Evolutionary conservation across 1,140 invertebrate species (phyloP).

Genomic region (Semibalanus balanoides): DNA sequence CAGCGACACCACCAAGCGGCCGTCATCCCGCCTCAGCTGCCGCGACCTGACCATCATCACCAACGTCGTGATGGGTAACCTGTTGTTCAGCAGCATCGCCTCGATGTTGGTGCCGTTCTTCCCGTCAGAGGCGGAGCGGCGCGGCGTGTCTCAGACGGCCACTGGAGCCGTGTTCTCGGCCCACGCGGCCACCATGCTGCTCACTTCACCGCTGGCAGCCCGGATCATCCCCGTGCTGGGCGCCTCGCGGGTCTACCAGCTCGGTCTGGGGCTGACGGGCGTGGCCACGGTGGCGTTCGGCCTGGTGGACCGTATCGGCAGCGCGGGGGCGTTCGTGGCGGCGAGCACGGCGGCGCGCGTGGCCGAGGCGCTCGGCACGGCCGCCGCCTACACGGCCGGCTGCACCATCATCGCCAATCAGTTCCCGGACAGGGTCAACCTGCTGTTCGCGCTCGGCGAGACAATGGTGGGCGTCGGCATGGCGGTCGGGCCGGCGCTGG

Average conservation of each 20-base stretch:
- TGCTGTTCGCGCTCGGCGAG: slow-evolving; percentile 74
- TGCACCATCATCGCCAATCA: slow-evolving; percentile 89
- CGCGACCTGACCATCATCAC: background rate
- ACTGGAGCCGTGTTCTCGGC: background rate
- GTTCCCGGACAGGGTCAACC: slow-evolving; percentile 77
- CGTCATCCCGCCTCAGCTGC: background rate
- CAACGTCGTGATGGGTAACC: background rate
- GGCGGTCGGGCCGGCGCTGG: slow-evolving; percentile 71
- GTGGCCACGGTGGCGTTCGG: background rate
- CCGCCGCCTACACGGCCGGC: slow-evolving; percentile 77
- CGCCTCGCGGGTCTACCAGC: background rate
- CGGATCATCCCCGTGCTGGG: background rate
- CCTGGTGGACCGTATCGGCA: background rate
- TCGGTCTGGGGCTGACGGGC: background rate
- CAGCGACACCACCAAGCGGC: no score
- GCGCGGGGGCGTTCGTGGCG: background rate
- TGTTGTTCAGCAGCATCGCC: background rate
- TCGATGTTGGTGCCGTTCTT: background rate
- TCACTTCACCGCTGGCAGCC: background rate
- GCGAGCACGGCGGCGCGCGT: slow-evolving; percentile 30
- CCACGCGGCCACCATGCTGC: background rate
- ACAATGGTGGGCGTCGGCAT: slow-evolving; percentile 78
- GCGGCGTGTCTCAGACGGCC: background rate
- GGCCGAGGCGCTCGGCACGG: slow-evolving; percentile 80
- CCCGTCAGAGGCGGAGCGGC: background rate